phyloP scores from a whole-genome alignment of 2,113 vertebrate genomes.

The human (Homo sapiens) region GRCh38 chr11:116659501-116660000 shows the following conservation, averaged over 20 bases:
- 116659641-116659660: background rate
- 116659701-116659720: background rate
- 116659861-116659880: background rate
- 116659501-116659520: background rate
- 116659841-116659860: background rate
- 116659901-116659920: background rate
- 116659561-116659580: background rate
- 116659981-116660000: background rate
- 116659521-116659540: background rate
- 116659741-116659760: fast-evolving
- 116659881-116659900: background rate
- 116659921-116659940: background rate
- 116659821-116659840: background rate
- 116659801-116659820: background rate
- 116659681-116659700: background rate
- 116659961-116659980: background rate
- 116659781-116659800: background rate
- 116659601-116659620: background rate
- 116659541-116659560: too few relatives aligned
- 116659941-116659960: too few relatives aligned
- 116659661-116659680: background rate
- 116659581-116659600: background rate
- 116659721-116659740: background rate
- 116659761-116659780: background rate
- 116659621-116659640: background rate